Evolutionary conservation across 2,888 invertebrate genomes (phyloP).

Genomic region (Nemotelus pantherinus): DNA sequence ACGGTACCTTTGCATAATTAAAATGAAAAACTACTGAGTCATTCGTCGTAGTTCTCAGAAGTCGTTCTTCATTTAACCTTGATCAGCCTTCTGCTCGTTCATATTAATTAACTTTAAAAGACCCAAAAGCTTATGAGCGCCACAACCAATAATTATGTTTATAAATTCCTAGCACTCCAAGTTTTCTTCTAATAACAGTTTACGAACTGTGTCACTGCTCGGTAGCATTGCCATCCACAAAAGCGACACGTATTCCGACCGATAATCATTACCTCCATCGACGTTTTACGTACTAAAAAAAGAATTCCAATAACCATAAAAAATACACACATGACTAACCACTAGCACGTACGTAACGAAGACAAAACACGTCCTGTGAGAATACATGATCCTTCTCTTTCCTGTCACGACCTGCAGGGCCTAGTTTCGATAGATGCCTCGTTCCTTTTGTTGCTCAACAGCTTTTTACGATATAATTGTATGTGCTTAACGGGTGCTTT

Average conservation of each 20-base stretch:
- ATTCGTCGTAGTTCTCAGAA: too few species aligned
- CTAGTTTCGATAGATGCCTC: background rate
- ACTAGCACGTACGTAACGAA: slow-evolving; percentile 11
- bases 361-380: background rate
- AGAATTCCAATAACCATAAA: slow-evolving; percentile 29
- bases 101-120: too few species aligned
- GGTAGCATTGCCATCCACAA: too few species aligned
- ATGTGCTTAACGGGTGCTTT: background rate
- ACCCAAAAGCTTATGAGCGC: too few species aligned
- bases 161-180: too few species aligned
- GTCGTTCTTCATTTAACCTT: too few species aligned
- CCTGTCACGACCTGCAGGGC: background rate
- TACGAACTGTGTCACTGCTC: too few species aligned
- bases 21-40: too few species aligned
- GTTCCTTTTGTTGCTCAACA: background rate
- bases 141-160: too few species aligned
- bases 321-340: slow-evolving; percentile 20
- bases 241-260: background rate
- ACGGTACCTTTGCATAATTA: too few species aligned
- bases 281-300: slow-evolving; percentile 8
- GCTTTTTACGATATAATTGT: slow-evolving; percentile 31
- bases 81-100: too few species aligned
- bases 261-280: slow-evolving; percentile 7
- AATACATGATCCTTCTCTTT: background rate
- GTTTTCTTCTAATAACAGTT: too few species aligned